phyloP scores from a whole-genome alignment of 2,113 vertebrate species.

The Otolemur garnettii region DNA sequence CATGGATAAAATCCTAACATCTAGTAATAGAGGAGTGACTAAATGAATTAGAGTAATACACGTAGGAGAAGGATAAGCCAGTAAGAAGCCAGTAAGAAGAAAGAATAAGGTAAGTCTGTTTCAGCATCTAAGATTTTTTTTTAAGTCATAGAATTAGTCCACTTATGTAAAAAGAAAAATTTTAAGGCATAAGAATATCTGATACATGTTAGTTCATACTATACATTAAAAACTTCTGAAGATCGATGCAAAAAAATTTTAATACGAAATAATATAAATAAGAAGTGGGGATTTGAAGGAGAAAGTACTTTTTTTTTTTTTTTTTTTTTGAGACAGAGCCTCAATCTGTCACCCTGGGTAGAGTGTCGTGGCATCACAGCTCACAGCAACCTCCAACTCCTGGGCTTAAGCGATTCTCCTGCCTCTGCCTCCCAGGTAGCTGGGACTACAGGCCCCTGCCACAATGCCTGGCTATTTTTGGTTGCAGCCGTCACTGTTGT shows the following conservation, averaged over 20 bases:
- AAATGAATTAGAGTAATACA: slow-evolving; percentile 17
- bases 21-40: not conserved
- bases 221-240: not conserved
- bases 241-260: not conserved
- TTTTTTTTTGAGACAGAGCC: too few relatives aligned
- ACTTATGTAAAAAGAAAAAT: not conserved
- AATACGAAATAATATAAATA: not conserved
- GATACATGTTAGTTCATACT: not conserved
- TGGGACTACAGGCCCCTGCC: too few relatives aligned
- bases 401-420: too few relatives aligned
- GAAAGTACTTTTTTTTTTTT: not conserved
- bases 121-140: not conserved
- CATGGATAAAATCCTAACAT: not conserved
- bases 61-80: not conserved
- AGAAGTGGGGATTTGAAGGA: not conserved
- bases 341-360: too few relatives aligned
- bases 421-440: too few relatives aligned
- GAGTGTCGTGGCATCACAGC: too few relatives aligned
- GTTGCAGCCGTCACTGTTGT: too few relatives aligned
- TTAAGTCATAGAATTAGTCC: not conserved
- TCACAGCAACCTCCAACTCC: too few relatives aligned
- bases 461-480: too few relatives aligned
- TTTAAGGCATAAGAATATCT: not conserved
- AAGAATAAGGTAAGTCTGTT: not conserved
- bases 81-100: slow-evolving; percentile 22